Percentiles rank a stretch among this genome's conserved stretches.
Conservation (phyloP, 2,113 vertebrate genomes). For the Pogonocichla stellata region DNA sequence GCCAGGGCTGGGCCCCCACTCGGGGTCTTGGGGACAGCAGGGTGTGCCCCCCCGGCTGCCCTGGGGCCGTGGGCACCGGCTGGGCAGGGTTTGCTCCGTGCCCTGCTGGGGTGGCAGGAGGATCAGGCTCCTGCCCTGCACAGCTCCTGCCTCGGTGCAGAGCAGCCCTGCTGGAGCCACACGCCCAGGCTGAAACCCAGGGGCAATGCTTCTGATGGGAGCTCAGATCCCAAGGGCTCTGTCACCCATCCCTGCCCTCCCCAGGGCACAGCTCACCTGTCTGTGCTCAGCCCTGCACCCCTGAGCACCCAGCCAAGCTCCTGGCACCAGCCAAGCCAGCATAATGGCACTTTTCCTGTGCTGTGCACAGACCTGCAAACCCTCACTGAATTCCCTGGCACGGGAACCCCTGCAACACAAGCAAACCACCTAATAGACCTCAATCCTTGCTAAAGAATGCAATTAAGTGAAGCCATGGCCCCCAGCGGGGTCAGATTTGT, state of each 20-base stretch:
- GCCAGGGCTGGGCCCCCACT: neutral
- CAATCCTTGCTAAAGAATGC: constrained; percentile 45
- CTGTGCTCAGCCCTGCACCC: neutral
- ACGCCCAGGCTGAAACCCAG: neutral
- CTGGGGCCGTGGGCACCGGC: rapidly evolving
- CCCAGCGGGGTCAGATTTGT: neutral
- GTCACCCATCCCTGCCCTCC: neutral
- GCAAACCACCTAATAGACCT: constrained; percentile 23
- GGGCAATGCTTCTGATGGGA: neutral
- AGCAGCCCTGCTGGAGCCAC: neutral
- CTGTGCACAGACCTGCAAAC: neutral
- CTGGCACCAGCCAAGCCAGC: neutral
- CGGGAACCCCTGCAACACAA: neutral
- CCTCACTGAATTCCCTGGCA: neutral
- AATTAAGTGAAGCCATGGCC: constrained; percentile 19
- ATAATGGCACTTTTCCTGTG: neutral
- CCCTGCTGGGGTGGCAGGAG: neutral
- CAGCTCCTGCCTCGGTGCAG: rapidly evolving
- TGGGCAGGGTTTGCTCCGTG: neutral
- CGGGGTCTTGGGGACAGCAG: neutral
- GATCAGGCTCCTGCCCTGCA: neutral
- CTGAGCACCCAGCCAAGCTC: neutral
- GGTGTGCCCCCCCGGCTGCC: neutral
- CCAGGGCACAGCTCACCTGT: neutral
- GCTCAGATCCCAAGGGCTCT: neutral